These are phyloP conservation scores for Cygnus olor DNA, from an alignment of 2,797 vertebrate species.

Conservation along the genomic window DNA sequence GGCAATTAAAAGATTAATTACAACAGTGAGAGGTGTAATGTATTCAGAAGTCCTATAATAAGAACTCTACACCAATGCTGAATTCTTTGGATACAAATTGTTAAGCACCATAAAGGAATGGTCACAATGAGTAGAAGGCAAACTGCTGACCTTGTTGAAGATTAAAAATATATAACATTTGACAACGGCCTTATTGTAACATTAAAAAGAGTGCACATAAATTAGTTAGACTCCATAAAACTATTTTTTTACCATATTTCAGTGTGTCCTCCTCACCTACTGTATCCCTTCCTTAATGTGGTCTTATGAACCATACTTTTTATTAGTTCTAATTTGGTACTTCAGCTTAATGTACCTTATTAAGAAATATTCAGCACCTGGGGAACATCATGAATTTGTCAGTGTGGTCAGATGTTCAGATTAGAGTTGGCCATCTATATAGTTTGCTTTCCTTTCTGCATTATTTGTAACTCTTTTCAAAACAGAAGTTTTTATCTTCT, in stretches of 20 bases:
- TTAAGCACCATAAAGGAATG: not conserved
- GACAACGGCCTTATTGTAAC: not conserved
- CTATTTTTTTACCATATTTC: not conserved
- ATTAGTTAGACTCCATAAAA: not conserved
- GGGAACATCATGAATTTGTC: not conserved
- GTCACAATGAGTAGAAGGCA: not conserved
- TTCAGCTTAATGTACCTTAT: not conserved
- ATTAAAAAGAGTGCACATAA: not conserved
- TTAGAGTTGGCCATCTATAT: not conserved
- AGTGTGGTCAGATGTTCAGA: not conserved
- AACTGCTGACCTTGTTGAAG: constrained; percentile 9
- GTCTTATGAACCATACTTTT: not conserved
- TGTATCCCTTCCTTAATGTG: not conserved
- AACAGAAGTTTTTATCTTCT: not conserved
- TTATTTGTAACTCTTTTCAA: not conserved
- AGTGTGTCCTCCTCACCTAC: not conserved
- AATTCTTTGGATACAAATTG: constrained; percentile 3
- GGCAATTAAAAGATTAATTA: constrained; percentile 63
- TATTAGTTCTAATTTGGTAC: not conserved
- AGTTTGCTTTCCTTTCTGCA: not conserved
- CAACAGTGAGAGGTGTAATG: constrained; percentile 13
- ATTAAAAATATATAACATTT: constrained; percentile 22
- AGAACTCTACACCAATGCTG: not conserved
- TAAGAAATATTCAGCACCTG: not conserved
- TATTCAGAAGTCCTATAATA: constrained; percentile 36